A percentile compares a stretch with the other conserved stretches of the same genome.
These are phyloP conservation scores for Enteromius paludinosus DNA, from an alignment of 2,797 vertebrate genomes.

Conservation along the genomic window DNA sequence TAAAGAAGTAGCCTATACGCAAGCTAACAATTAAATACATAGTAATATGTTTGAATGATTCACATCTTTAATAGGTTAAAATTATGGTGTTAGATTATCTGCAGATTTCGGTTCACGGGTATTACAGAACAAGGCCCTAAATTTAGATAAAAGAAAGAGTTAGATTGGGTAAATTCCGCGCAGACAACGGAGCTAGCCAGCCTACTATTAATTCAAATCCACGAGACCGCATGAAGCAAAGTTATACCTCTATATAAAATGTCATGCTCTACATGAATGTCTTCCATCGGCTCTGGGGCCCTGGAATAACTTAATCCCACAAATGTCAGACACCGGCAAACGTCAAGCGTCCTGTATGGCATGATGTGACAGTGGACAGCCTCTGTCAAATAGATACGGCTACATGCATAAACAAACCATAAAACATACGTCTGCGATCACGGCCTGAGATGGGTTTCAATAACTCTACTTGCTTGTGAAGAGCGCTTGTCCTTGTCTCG, in stretches of 20 bases:
- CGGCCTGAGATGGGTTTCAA: conserved; percentile 41
- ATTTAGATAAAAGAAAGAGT: background rate
- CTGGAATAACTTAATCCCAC: conserved; percentile 46
- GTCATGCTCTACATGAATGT: conserved; percentile 27
- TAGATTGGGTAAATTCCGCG: too few relatives aligned
- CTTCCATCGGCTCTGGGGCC: conserved; percentile 31
- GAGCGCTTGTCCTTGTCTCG: conserved; percentile 10
- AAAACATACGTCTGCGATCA: conserved; percentile 84
- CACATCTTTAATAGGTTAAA: background rate
- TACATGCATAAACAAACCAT: conserved; percentile 80
- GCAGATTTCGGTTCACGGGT: background rate
- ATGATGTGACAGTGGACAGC: conserved; percentile 40
- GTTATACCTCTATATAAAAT: background rate
- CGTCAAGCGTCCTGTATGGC: conserved; percentile 33
- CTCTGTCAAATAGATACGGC: conserved; percentile 46
- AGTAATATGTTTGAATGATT: background rate
- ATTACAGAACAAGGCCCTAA: background rate
- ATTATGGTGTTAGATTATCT: background rate
- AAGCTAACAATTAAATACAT: background rate
- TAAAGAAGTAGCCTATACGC: background rate
- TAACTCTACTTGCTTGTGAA: conserved; percentile 25
- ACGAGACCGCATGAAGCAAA: background rate
- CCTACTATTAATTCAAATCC: background rate
- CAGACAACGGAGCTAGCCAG: background rate
- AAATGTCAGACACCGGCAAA: conserved; percentile 45